These are phyloP conservation scores for Lacanobia wlatinum DNA, from an alignment of 2,888 invertebrate species.

Conservation along the genomic window DNA sequence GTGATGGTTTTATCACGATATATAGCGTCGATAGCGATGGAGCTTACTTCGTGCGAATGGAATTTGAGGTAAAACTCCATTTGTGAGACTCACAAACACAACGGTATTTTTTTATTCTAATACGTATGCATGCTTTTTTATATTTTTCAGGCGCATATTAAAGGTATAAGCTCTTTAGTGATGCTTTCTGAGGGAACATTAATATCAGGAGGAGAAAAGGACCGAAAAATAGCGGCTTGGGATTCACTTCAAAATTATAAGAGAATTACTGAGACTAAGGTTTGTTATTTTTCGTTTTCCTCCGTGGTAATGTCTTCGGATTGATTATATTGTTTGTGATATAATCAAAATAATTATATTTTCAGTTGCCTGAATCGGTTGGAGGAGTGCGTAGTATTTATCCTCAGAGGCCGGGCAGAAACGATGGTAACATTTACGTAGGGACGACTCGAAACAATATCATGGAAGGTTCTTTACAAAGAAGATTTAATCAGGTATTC, in stretches of 20 bases:
- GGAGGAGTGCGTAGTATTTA: slow-evolving; percentile 97
- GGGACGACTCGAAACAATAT: slow-evolving; percentile 97
- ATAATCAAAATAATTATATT: slow-evolving; percentile 39
- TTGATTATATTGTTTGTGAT: neutral
- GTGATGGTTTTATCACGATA: slow-evolving; percentile 97
- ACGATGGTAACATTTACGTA: slow-evolving; percentile 97
- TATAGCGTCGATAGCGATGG: slow-evolving; percentile 97
- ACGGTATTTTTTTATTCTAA: no score
- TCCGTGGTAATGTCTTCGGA: neutral
- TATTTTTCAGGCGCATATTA: slow-evolving; percentile 93
- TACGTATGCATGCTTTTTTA: neutral
- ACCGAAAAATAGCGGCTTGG: slow-evolving; percentile 97
- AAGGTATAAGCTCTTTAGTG: slow-evolving; percentile 96
- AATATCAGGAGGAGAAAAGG: slow-evolving; percentile 97
- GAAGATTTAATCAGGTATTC: slow-evolving; percentile 95
- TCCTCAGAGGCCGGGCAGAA: slow-evolving; percentile 96
- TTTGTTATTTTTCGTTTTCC: slow-evolving; percentile 70
- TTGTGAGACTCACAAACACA: neutral
- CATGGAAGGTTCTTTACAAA: slow-evolving; percentile 96
- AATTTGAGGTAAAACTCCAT: slow-evolving; percentile 92
- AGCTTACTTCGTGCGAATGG: slow-evolving; percentile 96
- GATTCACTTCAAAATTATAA: slow-evolving; percentile 97
- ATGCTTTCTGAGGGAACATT: slow-evolving; percentile 97
- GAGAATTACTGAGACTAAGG: slow-evolving; percentile 97
- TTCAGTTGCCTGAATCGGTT: slow-evolving; percentile 95